Percentiles rank a stretch among this genome's conserved stretches.
phyloP scores from a whole-genome alignment of 2,888 invertebrate species.

The Phragmatobia fuliginosa region DNA sequence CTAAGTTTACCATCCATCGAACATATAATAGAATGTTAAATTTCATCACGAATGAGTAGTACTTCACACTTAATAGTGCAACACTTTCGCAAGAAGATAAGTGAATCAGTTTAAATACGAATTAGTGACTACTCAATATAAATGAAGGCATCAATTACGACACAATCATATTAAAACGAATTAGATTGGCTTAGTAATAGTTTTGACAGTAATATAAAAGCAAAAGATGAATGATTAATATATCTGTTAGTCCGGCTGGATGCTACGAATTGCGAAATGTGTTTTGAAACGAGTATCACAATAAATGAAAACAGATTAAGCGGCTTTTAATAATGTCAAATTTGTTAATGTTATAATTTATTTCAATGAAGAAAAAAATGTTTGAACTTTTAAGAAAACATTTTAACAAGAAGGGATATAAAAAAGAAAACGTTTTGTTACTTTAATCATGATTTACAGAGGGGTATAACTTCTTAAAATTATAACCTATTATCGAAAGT shows the following conservation, averaged over 20 bases:
- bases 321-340: not conserved
- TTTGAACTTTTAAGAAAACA: not conserved
- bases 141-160: not conserved
- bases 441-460: no score
- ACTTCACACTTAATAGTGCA: not conserved
- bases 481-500: no score
- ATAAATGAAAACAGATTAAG: not conserved
- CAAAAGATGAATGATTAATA: not conserved
- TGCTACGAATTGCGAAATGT: conserved; percentile 2
- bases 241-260: not conserved
- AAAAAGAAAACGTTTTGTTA: no score
- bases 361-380: not conserved
- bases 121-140: conserved; percentile 2
- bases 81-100: conserved; percentile 1
- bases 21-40: not conserved
- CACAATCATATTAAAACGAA: conserved; percentile 1
- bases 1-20: no score
- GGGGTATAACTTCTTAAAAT: no score
- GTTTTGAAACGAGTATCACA: not conserved
- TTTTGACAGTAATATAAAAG: not conserved
- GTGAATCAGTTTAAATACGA: not conserved
- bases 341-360: not conserved
- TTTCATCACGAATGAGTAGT: not conserved
- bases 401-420: no score
- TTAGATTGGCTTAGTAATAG: not conserved